These are phyloP conservation scores for Dermatophagoides farinae DNA, from an alignment of 1,140 invertebrate genomes.

Conservation along the genomic window DNA sequence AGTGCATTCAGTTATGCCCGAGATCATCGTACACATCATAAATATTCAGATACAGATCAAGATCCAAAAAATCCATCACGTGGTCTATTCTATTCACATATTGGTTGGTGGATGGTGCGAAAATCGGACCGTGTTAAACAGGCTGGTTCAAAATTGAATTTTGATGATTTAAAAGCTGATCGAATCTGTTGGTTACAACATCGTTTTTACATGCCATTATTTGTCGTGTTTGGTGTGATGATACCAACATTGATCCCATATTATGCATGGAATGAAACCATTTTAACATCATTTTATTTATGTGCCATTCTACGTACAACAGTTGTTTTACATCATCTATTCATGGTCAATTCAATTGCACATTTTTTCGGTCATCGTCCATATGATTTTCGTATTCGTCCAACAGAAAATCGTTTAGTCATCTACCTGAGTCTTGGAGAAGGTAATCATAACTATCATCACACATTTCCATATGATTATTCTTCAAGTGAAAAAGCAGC, in stretches of 20 bases:
- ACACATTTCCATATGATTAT: constrained; percentile 52
- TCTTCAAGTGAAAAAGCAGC: constrained; percentile 42
- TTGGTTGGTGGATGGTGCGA: constrained; percentile 18
- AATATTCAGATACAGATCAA: constrained; percentile 55
- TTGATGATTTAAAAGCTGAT: constrained; percentile 66
- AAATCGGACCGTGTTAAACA: constrained; percentile 29
- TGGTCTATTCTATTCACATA: constrained; percentile 30
- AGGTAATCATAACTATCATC: constrained; percentile 51
- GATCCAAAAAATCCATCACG: constrained; percentile 59
- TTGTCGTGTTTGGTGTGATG: constrained; percentile 59
- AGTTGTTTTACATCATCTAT: constrained; percentile 54
- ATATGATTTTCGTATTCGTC: constrained; percentile 27
- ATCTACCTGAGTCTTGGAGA: constrained; percentile 32
- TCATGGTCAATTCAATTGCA: constrained; percentile 37
- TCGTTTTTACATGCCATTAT: constrained; percentile 50
- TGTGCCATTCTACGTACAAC: background rate
- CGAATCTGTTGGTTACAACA: constrained; percentile 65
- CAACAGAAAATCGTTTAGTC: constrained; percentile 30
- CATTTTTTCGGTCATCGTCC: constrained; percentile 29
- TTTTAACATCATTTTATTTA: constrained; percentile 21
- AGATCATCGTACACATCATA: constrained; percentile 64
- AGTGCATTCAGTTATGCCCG: constrained; percentile 22
- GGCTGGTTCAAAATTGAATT: constrained; percentile 42
- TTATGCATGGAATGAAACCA: constrained; percentile 59
- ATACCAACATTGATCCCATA: constrained; percentile 62